These are phyloP conservation scores for Hypothenemus hampei DNA, from an alignment of 1,140 invertebrate genomes.

Conservation along the genomic window DNA sequence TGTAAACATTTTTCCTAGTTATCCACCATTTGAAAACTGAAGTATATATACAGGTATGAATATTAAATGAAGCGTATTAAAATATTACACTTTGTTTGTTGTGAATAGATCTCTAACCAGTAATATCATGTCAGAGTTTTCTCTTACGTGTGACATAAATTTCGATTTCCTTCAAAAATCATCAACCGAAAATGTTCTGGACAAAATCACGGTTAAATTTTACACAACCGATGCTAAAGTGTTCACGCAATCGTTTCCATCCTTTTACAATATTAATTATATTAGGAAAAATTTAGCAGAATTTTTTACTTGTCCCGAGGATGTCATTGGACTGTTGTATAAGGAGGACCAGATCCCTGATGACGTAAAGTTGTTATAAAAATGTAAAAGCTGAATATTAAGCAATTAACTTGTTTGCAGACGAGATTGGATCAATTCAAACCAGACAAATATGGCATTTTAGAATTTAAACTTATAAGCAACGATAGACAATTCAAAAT, in stretches of 20 bases:
- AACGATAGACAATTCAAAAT: constrained; percentile 31
- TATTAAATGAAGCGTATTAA: not conserved
- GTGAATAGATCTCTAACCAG: no score
- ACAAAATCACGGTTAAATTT: constrained; percentile 40
- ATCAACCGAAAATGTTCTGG: not conserved
- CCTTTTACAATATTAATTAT: constrained; percentile 17
- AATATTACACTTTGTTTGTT: not conserved
- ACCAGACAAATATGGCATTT: constrained; percentile 29
- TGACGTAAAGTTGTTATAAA: constrained; percentile 4
- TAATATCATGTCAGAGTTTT: not conserved
- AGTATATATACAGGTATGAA: no score
- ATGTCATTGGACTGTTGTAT: constrained; percentile 14
- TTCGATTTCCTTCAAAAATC: constrained; percentile 4
- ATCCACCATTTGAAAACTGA: not conserved
- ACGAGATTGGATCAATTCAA: constrained; percentile 21
- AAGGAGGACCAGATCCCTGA: constrained; percentile 14
- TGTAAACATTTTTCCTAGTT: constrained; percentile 7
- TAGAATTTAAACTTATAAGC: constrained; percentile 35
- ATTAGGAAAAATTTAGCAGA: constrained; percentile 12
- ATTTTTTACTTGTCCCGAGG: constrained; percentile 7
- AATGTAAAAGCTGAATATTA: not conserved
- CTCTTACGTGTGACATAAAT: constrained; percentile 4
- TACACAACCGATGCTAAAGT: constrained; percentile 31
- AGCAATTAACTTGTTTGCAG: constrained; percentile 3
- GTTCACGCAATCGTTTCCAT: constrained; percentile 37